Percentiles rank a stretch among this genome's conserved stretches.
Conservation (phyloP, 2,888 invertebrate species). For the Quadriops clusia region DNA sequence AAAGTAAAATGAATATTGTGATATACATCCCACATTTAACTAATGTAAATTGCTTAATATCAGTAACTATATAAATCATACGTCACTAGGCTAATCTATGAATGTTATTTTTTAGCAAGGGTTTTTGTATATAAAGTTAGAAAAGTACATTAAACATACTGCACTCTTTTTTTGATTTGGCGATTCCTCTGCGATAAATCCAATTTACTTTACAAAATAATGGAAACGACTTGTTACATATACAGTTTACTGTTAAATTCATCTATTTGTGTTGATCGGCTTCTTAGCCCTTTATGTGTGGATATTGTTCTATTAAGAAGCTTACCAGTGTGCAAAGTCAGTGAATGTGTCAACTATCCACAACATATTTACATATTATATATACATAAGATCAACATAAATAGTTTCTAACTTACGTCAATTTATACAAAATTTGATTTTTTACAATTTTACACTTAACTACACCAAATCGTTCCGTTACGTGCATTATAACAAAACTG, state of each 20-base stretch:
- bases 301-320: slow-evolving; percentile 6
- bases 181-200: slow-evolving; percentile 6
- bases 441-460: no score
- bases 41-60: slow-evolving; percentile 12
- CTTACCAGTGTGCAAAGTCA: slow-evolving; percentile 1
- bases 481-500: no score
- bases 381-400: slow-evolving; percentile 10
- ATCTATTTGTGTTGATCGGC: slow-evolving; percentile 10
- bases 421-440: no score
- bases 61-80: slow-evolving; percentile 10
- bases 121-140: slow-evolving; percentile 14
- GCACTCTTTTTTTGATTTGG: slow-evolving; percentile 11
- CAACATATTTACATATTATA: slow-evolving; percentile 10
- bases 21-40: slow-evolving; percentile 22
- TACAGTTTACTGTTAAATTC: no score
- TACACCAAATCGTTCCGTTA: no score
- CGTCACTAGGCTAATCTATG: no score
- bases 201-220: no score
- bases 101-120: slow-evolving; percentile 7
- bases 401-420: slow-evolving; percentile 6
- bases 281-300: slow-evolving; percentile 5
- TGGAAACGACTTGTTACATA: no score
- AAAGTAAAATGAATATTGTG: slow-evolving; percentile 18
- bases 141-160: slow-evolving; percentile 14
- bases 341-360: slow-evolving; percentile 8